Evolutionary conservation across 2,797 vertebrate species (phyloP).

Genomic region (Adelosebastes latens): DNA sequence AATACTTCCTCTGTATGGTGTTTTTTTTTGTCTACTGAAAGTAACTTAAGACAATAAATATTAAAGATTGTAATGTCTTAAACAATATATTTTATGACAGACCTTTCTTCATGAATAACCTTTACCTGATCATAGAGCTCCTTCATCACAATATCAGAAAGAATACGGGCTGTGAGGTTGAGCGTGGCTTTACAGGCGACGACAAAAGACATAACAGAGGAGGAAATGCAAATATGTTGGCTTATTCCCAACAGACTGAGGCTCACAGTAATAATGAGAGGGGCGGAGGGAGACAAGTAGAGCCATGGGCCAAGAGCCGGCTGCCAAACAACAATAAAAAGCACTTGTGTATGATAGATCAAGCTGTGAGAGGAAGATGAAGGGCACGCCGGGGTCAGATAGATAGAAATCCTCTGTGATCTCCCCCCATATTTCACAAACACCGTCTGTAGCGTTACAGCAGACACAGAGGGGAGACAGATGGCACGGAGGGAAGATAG

Average conservation of each 20-base stretch:
- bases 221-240: slow-evolving; percentile 53
- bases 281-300: slow-evolving; percentile 43
- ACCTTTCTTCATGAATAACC: neutral
- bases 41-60: slow-evolving; percentile 9
- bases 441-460: slow-evolving; percentile 45
- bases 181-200: neutral
- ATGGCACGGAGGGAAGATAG: slow-evolving; percentile 25
- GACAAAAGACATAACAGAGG: neutral
- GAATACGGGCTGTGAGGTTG: neutral
- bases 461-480: slow-evolving; percentile 39
- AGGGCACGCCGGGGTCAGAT: slow-evolving; percentile 68
- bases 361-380: slow-evolving; percentile 69
- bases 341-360: slow-evolving; percentile 67
- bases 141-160: slow-evolving; percentile 7
- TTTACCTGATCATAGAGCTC: slow-evolving; percentile 1
- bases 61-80: neutral
- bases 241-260: slow-evolving; percentile 46
- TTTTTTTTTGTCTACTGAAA: neutral
- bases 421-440: slow-evolving; percentile 61
- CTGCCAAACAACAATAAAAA: slow-evolving; percentile 70
- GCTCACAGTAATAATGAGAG: slow-evolving; percentile 52
- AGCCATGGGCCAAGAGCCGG: slow-evolving; percentile 55
- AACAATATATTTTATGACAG: neutral
- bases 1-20: neutral
- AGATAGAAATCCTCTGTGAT: slow-evolving; percentile 75